Evolutionary conservation across 1,140 invertebrate genomes (phyloP).

Genomic region (Phthorimaea operculella): DNA sequence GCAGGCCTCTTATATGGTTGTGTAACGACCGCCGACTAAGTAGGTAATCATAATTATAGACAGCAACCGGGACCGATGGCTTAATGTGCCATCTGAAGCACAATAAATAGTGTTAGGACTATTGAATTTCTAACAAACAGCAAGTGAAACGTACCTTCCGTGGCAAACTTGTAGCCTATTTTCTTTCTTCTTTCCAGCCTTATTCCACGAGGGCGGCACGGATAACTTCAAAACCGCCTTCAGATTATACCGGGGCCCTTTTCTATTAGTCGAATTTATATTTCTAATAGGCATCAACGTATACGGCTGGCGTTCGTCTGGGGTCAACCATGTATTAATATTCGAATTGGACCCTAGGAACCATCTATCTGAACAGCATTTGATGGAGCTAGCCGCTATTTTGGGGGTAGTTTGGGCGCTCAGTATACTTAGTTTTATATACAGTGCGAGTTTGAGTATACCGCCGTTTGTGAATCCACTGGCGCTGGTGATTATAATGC

Average conservation of each 20-base stretch:
- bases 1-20: too few species aligned
- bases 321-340: slow-evolving; percentile 99
- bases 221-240: slow-evolving; percentile 85
- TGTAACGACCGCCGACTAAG: too few species aligned
- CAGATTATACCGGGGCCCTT: slow-evolving; percentile 90
- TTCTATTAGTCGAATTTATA: slow-evolving; percentile 93
- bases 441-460: slow-evolving; percentile 87
- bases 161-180: too few species aligned
- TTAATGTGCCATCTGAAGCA: too few species aligned
- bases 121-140: too few species aligned
- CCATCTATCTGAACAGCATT: slow-evolving; percentile 94
- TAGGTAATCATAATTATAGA: too few species aligned
- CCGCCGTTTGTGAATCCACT: slow-evolving; percentile 93
- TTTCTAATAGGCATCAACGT: slow-evolving; percentile 98
- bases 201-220: slow-evolving; percentile 76
- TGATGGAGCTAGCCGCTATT: slow-evolving; percentile 96
- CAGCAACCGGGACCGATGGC: too few species aligned
- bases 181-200: slow-evolving; percentile 67
- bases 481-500: slow-evolving; percentile 86
- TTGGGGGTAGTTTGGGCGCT: slow-evolving; percentile 96
- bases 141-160: too few species aligned
- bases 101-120: too few species aligned
- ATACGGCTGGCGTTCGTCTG: slow-evolving; percentile 98
- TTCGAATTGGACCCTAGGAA: slow-evolving; percentile 98
- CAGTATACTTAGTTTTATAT: slow-evolving; percentile 84